Conservation (phyloP, 2,888 invertebrate species). For the Drosophila rubida region DNA sequence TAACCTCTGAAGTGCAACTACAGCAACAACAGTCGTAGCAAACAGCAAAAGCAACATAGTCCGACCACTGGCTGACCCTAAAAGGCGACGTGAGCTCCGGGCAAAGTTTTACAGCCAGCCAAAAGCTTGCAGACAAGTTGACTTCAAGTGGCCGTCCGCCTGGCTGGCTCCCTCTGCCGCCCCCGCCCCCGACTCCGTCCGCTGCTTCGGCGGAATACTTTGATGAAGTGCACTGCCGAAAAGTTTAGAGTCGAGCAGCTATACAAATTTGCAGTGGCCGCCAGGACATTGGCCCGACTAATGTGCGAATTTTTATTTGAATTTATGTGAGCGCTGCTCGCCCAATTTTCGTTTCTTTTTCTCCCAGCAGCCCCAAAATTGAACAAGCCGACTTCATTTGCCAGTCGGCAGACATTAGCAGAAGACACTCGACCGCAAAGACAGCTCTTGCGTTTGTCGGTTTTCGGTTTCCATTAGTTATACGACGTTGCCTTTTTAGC, state of each 20-base stretch:
- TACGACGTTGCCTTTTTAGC: constrained; percentile 42
- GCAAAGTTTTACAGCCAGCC: constrained; percentile 55
- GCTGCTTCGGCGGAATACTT: neutral
- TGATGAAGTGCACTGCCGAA: constrained; percentile 45
- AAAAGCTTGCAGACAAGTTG: constrained; percentile 61
- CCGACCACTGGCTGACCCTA: constrained; percentile 66
- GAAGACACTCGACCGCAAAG: constrained; percentile 6
- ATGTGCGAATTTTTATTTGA: constrained; percentile 70
- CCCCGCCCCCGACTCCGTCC: neutral
- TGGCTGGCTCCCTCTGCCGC: constrained; percentile 21
- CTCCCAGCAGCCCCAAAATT: constrained; percentile 42
- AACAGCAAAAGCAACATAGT: constrained; percentile 31
- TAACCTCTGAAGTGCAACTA: constrained; percentile 53
- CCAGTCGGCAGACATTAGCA: neutral
- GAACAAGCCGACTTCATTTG: constrained; percentile 45
- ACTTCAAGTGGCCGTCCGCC: constrained; percentile 53
- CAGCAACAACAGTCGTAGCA: constrained; percentile 11
- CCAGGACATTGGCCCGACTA: constrained; percentile 38
- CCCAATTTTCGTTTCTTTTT: constrained; percentile 37
- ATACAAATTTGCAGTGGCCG: constrained; percentile 64
- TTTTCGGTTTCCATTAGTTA: constrained; percentile 61
- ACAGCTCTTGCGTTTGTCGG: constrained; percentile 32
- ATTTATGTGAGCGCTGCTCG: constrained; percentile 55
- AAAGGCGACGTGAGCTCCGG: constrained; percentile 47
- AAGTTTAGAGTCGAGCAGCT: constrained; percentile 58